phyloP scores from a whole-genome alignment of 2,797 vertebrate species.

The Neostethus bicornis region DNA sequence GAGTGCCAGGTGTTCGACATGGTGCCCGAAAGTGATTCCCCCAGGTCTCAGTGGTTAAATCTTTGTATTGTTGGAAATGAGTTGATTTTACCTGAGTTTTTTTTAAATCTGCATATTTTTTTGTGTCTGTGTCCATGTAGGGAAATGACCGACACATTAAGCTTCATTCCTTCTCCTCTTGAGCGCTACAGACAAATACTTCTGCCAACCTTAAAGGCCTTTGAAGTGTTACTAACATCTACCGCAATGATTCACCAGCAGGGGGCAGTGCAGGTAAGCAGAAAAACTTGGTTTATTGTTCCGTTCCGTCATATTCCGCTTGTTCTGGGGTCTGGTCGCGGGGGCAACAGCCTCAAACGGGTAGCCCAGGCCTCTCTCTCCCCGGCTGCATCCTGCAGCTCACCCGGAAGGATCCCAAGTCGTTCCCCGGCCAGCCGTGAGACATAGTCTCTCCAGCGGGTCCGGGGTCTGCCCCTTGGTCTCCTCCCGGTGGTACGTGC shows the following conservation, averaged over 20 bases:
- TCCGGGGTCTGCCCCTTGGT: no score
- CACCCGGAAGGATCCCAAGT: no score
- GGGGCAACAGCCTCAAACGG: no score
- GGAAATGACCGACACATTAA: slow-evolving; percentile 87
- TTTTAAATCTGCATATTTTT: background rate
- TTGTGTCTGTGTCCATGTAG: slow-evolving; percentile 67
- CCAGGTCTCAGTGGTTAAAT: slow-evolving; percentile 77
- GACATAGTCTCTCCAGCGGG: no score
- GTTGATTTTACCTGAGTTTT: background rate
- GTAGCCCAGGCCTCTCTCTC: no score
- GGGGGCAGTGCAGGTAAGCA: slow-evolving; percentile 90
- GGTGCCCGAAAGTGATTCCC: slow-evolving; percentile 90
- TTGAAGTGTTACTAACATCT: slow-evolving; percentile 95
- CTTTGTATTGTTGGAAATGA: background rate
- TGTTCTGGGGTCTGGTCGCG: no score
- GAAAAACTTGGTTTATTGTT: no score
- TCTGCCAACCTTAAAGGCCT: slow-evolving; percentile 89
- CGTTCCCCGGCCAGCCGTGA: no score
- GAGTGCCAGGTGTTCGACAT: slow-evolving; percentile 97
- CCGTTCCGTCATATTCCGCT: no score
- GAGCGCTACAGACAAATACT: slow-evolving; percentile 95
- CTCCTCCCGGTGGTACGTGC: no score
- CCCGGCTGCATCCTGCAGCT: no score
- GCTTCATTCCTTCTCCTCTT: slow-evolving; percentile 92
- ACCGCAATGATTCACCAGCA: slow-evolving; percentile 92